Evolutionary conservation across 1,140 invertebrate genomes (phyloP).

Genomic region (Sitobion miscanthi): DNA sequence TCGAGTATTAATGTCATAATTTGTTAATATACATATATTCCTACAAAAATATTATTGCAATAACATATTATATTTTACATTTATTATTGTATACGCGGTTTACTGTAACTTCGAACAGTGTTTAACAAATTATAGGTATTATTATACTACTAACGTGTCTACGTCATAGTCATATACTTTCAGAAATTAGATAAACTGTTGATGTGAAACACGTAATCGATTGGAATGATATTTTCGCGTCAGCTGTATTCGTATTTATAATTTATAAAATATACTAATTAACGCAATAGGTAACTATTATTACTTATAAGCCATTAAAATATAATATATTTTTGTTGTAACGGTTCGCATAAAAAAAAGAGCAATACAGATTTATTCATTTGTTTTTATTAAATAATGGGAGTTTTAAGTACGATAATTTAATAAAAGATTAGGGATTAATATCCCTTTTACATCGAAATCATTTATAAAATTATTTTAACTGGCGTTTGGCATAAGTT

Average conservation of each 20-base stretch:
- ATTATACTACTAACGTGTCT: neutral
- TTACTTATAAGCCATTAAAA: too few species aligned
- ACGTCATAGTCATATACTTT: neutral
- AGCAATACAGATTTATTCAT: neutral
- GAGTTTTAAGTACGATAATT: neutral
- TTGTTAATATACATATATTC: neutral
- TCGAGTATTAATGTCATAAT: neutral
- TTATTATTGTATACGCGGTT: neutral
- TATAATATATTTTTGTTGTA: too few species aligned
- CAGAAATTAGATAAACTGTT: neutral
- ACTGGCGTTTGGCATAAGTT: neutral
- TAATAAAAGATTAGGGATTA: neutral
- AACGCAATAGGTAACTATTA: too few species aligned
- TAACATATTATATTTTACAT: neutral
- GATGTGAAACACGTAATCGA: neutral
- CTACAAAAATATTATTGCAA: neutral
- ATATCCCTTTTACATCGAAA: neutral
- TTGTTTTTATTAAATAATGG: neutral
- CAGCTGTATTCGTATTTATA: too few species aligned
- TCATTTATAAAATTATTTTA: neutral
- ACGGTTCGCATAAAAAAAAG: too few species aligned
- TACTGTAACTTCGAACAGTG: neutral
- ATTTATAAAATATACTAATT: too few species aligned
- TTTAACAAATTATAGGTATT: neutral
- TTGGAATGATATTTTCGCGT: neutral